Percentiles rank a stretch among this genome's conserved stretches.
phyloP scores from a whole-genome alignment of 2,113 vertebrate genomes.

The Gallinago jamesoni region DNA sequence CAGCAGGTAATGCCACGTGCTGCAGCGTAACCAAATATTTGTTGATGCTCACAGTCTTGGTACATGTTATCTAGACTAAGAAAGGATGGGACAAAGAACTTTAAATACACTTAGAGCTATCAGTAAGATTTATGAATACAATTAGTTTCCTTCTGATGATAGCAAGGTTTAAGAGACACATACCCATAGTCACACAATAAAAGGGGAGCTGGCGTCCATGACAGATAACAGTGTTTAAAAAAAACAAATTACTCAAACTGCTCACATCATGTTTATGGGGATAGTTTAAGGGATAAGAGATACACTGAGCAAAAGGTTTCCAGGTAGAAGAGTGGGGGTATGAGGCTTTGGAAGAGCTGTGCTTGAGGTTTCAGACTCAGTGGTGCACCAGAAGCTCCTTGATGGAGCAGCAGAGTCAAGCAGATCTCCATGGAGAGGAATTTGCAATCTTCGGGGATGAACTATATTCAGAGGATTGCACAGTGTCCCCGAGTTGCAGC shows the following conservation, averaged over 20 bases:
- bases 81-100: not conserved
- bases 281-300: not conserved
- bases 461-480: not conserved
- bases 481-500: not conserved
- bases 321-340: not conserved
- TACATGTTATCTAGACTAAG: not conserved
- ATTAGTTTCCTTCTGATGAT: not conserved
- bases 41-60: not conserved
- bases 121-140: not conserved
- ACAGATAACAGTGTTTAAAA: not conserved
- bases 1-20: not conserved
- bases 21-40: not conserved
- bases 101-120: not conserved
- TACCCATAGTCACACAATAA: not conserved
- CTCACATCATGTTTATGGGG: not conserved
- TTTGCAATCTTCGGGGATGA: not conserved
- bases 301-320: not conserved
- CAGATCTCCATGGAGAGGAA: not conserved
- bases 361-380: not conserved
- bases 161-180: not conserved
- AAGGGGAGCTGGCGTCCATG: not conserved
- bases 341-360: not conserved
- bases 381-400: accelerated
- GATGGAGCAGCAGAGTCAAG: not conserved
- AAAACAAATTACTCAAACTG: not conserved